Base-by-base conservation (phyloP, 2,888 invertebrate species). In the Cheiracanthium punctorium region DNA sequence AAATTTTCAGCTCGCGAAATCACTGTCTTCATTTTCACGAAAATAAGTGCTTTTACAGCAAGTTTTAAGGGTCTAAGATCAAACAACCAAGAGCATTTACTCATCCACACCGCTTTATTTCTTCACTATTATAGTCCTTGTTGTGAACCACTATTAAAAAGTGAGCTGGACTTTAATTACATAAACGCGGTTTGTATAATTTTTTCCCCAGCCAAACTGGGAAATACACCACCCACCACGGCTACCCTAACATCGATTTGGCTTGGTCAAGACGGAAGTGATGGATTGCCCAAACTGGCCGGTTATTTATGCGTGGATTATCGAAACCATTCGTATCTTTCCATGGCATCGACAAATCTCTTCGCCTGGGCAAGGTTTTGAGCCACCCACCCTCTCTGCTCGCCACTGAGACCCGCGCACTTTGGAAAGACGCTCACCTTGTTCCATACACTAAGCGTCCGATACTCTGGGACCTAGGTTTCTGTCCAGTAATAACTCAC, bases 271-370 rank as follows among this genome's bases (percentile, higher is more conserved):
- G 58, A 67, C 72, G 73, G 37, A 65, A 69, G 72, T 84, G 84
- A 84, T 84, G 77, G 84, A 84, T 84, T 77, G 69, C 77, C 5
- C 65, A 79, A 79, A 84, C 73, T 73, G 77, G 72, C 79, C 84
- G 84, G 84, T 84, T 84, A 84, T 84, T 84, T 84, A 84, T 84
- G 84, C 84, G 84, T 29, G 76, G 84, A 84, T 84, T 84, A 84
- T 84, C 84, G 84, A 73, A 67, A 52, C 77, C 69, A 84, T 84
- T 79, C 73, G 84, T 84, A 84, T 71, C 75, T 37, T 58, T 82
- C 73, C 7, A 43, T 32, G 58, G 20, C 20, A 24, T 24, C 24
- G 24, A n/a, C 20, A 58, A 58, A 24, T 24, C 24, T 24, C 24
- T 24, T 58, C 58, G 20, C 7, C 24, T 2, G 2, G 24, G 24